Percentiles rank a stretch among this genome's conserved stretches.
These are phyloP conservation scores for Ictidomys tridecemlineatus DNA, from an alignment of 2,113 vertebrate genomes.

Conservation along the genomic window DNA sequence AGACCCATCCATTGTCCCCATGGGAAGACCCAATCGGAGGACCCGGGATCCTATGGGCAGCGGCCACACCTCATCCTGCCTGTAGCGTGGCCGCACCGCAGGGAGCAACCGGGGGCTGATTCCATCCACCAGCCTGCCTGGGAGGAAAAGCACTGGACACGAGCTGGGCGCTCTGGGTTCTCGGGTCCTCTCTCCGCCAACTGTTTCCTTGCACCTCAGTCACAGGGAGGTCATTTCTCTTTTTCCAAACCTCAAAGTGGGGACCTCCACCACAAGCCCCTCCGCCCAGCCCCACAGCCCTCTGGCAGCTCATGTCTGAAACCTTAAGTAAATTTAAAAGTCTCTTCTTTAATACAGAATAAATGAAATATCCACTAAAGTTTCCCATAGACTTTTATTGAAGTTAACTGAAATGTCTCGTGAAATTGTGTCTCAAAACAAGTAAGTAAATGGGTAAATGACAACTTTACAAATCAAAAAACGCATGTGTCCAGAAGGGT, in stretches of 20 bases:
- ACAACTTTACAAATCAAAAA: constrained; percentile 16
- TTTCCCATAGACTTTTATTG: neutral
- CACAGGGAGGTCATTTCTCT: too few relatives aligned
- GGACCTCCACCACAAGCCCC: neutral
- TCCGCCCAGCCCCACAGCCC: neutral
- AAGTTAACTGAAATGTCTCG: constrained; percentile 10
- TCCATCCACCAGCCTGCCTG: neutral
- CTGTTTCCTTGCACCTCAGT: too few relatives aligned
- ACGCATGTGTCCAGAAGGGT: constrained; percentile 36
- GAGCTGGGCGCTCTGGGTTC: neutral
- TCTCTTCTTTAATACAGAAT: neutral
- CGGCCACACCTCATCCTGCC: neutral
- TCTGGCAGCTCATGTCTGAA: neutral
- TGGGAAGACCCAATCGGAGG: neutral
- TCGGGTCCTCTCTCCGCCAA: too few relatives aligned
- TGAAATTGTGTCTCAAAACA: constrained; percentile 18
- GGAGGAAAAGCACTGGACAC: neutral
- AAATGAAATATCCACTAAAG: neutral
- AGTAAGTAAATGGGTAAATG: constrained; percentile 8
- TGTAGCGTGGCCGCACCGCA: neutral
- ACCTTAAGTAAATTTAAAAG: constrained; percentile 13
- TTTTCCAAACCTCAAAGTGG: neutral
- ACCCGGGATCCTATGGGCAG: neutral
- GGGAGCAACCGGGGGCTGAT: neutral
- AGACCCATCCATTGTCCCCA: neutral